Evolutionary conservation across 2,797 vertebrate species (phyloP).

Genomic region (Lateolabrax maculatus): DNA sequence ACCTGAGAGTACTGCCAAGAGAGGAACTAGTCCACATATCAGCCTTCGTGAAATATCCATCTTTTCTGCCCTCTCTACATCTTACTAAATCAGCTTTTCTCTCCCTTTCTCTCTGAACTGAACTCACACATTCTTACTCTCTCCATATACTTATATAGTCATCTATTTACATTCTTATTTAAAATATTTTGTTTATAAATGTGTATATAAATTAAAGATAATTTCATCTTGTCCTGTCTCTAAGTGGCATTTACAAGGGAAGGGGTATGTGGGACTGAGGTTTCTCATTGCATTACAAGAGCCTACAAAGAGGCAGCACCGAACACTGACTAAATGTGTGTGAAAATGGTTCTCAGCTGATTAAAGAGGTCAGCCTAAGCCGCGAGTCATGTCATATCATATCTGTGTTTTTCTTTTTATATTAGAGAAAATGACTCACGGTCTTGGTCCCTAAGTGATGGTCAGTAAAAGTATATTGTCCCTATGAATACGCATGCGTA

Average conservation of each 20-base stretch:
- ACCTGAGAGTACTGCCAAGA: slow-evolving; percentile 81
- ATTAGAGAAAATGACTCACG: slow-evolving; percentile 58
- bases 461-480: slow-evolving; percentile 63
- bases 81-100: slow-evolving; percentile 53
- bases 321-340: slow-evolving; percentile 78
- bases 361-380: slow-evolving; percentile 47
- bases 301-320: slow-evolving; percentile 86
- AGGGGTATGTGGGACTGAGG: slow-evolving; percentile 86
- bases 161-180: slow-evolving; percentile 87
- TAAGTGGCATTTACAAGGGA: slow-evolving; percentile 87
- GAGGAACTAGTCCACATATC: slow-evolving; percentile 71
- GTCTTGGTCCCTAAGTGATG: slow-evolving; percentile 84
- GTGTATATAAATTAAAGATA: slow-evolving; percentile 87
- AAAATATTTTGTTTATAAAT: slow-evolving; percentile 87
- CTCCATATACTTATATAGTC: slow-evolving; percentile 80
- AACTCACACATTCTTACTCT: slow-evolving; percentile 64
- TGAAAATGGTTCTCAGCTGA: slow-evolving; percentile 54
- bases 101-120: slow-evolving; percentile 48
- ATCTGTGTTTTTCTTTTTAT: slow-evolving; percentile 33
- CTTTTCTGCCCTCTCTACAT: slow-evolving; percentile 35
- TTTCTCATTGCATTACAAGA: slow-evolving; percentile 86
- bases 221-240: slow-evolving; percentile 80
- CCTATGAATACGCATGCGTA: slow-evolving; percentile 53
- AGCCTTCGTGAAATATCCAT: slow-evolving; percentile 51
- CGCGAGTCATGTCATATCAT: slow-evolving; percentile 47